Percentiles rank a stretch among this genome's conserved stretches.
Conservation (phyloP, 2,888 invertebrate genomes). For the Athripsodes cinereus region DNA sequence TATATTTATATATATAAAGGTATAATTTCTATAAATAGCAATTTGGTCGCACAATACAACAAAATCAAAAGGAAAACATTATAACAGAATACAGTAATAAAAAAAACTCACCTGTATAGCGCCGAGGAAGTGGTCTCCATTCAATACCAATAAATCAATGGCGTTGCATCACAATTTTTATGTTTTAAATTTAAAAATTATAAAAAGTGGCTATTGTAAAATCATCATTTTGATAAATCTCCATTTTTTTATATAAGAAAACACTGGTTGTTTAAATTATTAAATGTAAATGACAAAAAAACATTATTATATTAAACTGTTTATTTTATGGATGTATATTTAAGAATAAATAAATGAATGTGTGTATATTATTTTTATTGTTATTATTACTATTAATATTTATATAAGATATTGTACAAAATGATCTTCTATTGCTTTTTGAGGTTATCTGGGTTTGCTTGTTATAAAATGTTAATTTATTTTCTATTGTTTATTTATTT, state of each 20-base stretch:
- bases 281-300: too few species aligned
- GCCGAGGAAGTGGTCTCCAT: constrained; percentile 27
- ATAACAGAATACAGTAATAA: too few species aligned
- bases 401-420: not conserved
- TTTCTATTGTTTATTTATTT: not conserved
- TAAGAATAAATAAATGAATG: not conserved
- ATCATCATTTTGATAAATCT: not conserved
- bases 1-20: too few species aligned
- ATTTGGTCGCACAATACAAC: too few species aligned
- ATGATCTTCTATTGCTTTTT: not conserved
- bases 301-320: too few species aligned
- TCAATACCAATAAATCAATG: constrained; percentile 22
- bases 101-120: constrained; percentile 24
- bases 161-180: not conserved
- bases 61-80: too few species aligned
- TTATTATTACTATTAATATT: not conserved
- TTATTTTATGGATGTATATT: not conserved
- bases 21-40: too few species aligned
- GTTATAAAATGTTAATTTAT: not conserved
- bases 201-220: not conserved
- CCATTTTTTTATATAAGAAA: not conserved
- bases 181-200: not conserved
- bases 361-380: not conserved
- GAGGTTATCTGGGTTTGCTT: not conserved
- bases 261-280: too few species aligned